phyloP scores from a whole-genome alignment of 2,888 invertebrate genomes.

The Habrosyne pyritoides region DNA sequence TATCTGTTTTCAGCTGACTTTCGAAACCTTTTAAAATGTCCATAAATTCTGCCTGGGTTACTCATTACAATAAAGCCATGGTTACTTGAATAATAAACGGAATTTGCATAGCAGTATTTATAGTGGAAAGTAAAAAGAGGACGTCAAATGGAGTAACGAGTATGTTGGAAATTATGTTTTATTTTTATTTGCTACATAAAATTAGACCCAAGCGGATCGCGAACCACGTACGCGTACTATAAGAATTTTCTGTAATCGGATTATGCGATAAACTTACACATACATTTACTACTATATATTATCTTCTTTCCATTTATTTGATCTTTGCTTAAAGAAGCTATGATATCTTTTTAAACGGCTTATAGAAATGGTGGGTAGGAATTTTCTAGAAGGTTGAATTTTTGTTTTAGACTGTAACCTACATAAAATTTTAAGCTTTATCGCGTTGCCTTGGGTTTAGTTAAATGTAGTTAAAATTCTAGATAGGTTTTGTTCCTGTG shows the following conservation, averaged over 20 bases:
- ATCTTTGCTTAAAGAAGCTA: background rate
- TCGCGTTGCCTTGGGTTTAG: no score
- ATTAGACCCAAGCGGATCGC: conserved; percentile 1
- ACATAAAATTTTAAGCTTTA: background rate
- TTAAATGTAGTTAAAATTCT: no score
- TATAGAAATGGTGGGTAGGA: background rate
- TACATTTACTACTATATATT: background rate
- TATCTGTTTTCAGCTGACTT: background rate
- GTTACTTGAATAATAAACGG: background rate
- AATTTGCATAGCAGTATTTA: background rate
- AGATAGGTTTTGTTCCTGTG: background rate
- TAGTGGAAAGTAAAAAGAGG: background rate
- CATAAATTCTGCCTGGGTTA: background rate
- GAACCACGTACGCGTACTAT: background rate
- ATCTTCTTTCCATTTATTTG: background rate
- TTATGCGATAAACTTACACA: background rate
- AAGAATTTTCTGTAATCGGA: background rate
- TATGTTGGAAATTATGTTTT: conserved; percentile 1
- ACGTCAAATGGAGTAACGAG: background rate
- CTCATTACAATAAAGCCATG: background rate
- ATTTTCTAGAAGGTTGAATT: background rate
- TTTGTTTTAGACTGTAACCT: background rate
- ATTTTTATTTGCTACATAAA: conserved; percentile 1
- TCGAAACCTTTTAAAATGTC: conserved; percentile 3
- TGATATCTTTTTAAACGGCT: no score